Conservation (phyloP, 2,888 invertebrate genomes). For the Gordius sp. region DNA sequence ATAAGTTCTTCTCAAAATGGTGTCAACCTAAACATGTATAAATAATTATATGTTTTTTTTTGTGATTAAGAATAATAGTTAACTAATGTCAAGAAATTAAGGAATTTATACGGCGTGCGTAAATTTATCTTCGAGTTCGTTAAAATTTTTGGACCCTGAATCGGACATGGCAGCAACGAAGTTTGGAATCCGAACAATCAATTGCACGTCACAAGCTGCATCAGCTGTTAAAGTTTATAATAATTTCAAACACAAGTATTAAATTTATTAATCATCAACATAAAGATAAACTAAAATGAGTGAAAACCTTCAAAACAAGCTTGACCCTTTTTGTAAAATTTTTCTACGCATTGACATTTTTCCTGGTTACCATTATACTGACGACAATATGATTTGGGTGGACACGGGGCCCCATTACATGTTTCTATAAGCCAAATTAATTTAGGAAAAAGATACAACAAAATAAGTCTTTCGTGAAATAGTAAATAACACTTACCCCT, state of each 20-base stretch:
- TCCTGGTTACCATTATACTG: neutral
- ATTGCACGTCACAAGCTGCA: neutral
- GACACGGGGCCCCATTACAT: neutral
- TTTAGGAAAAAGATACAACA: too few species aligned
- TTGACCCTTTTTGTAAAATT: neutral
- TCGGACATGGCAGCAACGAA: neutral
- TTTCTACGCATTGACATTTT: neutral
- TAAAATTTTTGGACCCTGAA: neutral
- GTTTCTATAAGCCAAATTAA: neutral
- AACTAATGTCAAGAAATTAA: too few species aligned
- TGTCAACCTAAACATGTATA: too few species aligned
- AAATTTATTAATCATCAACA: neutral
- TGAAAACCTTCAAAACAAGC: slow-evolving; percentile 8
- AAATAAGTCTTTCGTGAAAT: too few species aligned
- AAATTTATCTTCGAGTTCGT: neutral
- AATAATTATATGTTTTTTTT: too few species aligned
- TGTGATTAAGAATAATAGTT: too few species aligned
- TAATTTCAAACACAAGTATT: neutral
- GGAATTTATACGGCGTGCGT: neutral
- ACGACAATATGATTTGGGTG: neutral
- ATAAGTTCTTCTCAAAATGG: neutral
- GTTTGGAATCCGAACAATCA: slow-evolving; percentile 7
- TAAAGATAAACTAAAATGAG: neutral
- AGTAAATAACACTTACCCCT: too few species aligned
- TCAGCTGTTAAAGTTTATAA: slow-evolving; percentile 4